Evolutionary conservation across 2,888 invertebrate species (phyloP), one percentile per base, ranked within the genome.

Genomic region (Melieria omissa): DNA sequence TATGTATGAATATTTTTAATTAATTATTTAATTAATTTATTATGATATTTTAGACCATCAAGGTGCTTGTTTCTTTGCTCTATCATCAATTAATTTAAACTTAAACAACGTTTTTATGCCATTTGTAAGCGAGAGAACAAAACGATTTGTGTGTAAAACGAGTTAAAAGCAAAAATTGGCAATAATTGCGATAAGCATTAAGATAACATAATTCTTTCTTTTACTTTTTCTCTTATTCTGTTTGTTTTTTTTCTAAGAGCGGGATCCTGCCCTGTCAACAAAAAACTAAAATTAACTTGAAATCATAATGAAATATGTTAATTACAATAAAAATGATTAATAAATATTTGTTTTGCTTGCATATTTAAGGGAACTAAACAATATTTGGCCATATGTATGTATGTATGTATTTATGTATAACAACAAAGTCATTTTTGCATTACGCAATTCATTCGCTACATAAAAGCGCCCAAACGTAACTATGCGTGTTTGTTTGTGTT

Each of bases 231-330:
- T 66, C 41, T 71, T 63, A 68, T 14, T 70, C 60, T 71, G 61
- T 67, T 64, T 44, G 41, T 62, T 14, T 68, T 63, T 63, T 72
- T 72, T 67, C 64, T 67, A 78, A 78, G 78, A 80, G 79, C 80
- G 79, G 85, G 85, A 83, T 83, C 85, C 83, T 83, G 85, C 85
- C 85, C 83, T 80, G 82, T 80, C 79, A 79, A 80, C 80, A 79
- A 79, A 77, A 29, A 76, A 73, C 70, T 77, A 70, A 75, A 75
- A 73, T 57, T 68, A 74, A 73, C 58, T 57, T 49, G 52, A 73
- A 73, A 66, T 65, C 63, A 70, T 29, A 29, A 29, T 29, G 29
- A 29, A 29, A 29, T 29, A 29, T 29, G 29, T 29, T 29, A 29
- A 29, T 29, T 29, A 29, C 29, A 29, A 29, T 29, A 29, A 29